Percentiles rank a stretch among this genome's conserved stretches.
These are phyloP conservation scores for Hylaeus volcanicus DNA, from an alignment of 1,140 invertebrate species.

Conservation along the genomic window DNA sequence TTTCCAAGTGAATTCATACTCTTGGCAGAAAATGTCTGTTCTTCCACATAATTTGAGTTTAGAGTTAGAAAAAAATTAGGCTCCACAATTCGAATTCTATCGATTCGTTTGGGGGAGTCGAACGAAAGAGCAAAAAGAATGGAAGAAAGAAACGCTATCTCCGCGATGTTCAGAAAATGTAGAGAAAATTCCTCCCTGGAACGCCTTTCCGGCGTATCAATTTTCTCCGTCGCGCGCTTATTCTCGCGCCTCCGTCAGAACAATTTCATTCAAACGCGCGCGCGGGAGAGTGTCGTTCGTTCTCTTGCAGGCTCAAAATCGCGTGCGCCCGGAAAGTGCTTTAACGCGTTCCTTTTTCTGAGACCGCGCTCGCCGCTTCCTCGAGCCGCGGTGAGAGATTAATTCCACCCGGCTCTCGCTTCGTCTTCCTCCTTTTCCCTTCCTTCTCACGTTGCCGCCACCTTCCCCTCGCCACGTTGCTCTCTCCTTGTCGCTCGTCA, in stretches of 20 bases:
- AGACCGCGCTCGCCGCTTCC: constrained; percentile 48
- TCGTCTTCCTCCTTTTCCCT: constrained; percentile 20
- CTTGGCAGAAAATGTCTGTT: too few species aligned
- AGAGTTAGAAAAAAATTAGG: background rate
- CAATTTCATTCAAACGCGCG: constrained; percentile 46
- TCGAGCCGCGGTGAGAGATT: constrained; percentile 63
- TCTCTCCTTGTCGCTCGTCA: constrained; percentile 5
- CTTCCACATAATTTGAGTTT: too few species aligned
- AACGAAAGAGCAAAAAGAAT: background rate
- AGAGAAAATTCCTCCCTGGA: constrained; percentile 41
- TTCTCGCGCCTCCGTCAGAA: constrained; percentile 42
- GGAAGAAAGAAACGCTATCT: constrained; percentile 26
- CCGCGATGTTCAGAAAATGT: constrained; percentile 38
- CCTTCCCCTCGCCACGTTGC: constrained; percentile 30
- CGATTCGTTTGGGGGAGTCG: background rate
- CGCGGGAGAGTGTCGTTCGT: constrained; percentile 14
- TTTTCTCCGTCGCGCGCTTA: constrained; percentile 48
- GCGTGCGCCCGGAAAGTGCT: constrained; percentile 31
- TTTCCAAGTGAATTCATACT: too few species aligned
- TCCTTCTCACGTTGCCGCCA: constrained; percentile 13
- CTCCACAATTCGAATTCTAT: background rate
- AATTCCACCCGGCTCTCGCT: constrained; percentile 56
- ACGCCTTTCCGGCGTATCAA: constrained; percentile 48
- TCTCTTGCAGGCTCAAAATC: constrained; percentile 47
- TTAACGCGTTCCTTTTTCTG: constrained; percentile 41